Percentiles rank a stretch among this genome's conserved stretches.
Evolutionary conservation across 2,113 vertebrate species (phyloP).

Genomic region (Pterocles gutturalis): DNA sequence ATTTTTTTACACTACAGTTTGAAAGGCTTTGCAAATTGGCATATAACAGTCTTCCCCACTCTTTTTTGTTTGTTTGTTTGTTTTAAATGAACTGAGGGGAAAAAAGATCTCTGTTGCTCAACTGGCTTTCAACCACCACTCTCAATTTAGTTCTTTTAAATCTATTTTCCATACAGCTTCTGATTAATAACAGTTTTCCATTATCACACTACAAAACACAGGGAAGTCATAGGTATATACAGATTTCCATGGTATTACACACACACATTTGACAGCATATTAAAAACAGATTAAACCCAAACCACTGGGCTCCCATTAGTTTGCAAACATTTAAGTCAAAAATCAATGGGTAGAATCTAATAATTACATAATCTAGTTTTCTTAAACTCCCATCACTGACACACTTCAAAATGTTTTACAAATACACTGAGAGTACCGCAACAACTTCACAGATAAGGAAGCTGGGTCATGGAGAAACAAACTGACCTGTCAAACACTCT

Average conservation of each 20-base stretch:
- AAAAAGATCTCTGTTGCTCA: background rate
- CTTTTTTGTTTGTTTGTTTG: background rate
- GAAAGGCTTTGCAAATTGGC: background rate
- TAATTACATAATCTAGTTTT: background rate
- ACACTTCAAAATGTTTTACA: background rate
- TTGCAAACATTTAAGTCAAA: background rate
- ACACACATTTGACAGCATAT: background rate
- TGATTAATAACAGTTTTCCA: background rate
- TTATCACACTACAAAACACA: background rate
- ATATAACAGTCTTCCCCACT: background rate
- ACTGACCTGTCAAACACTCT: background rate
- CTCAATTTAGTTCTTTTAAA: background rate
- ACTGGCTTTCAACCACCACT: background rate
- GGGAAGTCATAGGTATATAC: background rate
- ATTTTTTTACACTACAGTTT: background rate
- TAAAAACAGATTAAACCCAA: background rate
- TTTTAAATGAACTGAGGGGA: background rate
- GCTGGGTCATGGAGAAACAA: background rate
- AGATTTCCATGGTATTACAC: background rate
- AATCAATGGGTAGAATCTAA: background rate
- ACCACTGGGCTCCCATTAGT: accelerated
- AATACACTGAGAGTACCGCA: background rate
- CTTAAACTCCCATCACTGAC: background rate
- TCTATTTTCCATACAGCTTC: background rate
- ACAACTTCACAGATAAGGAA: background rate